Evolutionary conservation across 1,140 invertebrate genomes (phyloP).

Genomic region (Drosophila ficusphila): DNA sequence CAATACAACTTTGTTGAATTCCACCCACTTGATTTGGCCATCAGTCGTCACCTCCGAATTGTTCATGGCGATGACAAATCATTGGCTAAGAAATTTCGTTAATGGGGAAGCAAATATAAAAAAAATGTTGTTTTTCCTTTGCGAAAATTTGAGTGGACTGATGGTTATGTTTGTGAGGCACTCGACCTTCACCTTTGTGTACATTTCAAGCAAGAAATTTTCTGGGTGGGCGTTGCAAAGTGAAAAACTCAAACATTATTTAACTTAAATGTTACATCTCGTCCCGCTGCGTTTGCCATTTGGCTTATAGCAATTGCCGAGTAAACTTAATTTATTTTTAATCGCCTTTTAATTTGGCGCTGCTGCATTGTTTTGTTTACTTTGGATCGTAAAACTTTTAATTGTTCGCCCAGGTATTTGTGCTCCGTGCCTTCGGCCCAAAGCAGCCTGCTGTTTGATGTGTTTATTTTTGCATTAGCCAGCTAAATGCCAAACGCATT

Average conservation of each 20-base stretch:
- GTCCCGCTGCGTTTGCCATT: slow-evolving; percentile 58
- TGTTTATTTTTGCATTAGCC: slow-evolving; percentile 70
- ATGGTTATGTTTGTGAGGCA: slow-evolving; percentile 6
- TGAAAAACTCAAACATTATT: slow-evolving; percentile 36
- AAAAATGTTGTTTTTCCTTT: slow-evolving; percentile 33
- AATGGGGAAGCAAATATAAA: slow-evolving; percentile 35
- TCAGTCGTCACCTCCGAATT: slow-evolving; percentile 44
- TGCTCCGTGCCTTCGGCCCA: slow-evolving; percentile 1
- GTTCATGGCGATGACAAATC: slow-evolving; percentile 64
- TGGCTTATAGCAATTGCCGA: slow-evolving; percentile 68
- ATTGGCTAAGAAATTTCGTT: slow-evolving; percentile 65
- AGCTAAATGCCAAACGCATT: slow-evolving; percentile 74
- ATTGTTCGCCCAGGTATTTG: slow-evolving; percentile 65
- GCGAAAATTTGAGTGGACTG: neutral
- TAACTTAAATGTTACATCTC: slow-evolving; percentile 50
- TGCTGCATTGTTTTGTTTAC: slow-evolving; percentile 64
- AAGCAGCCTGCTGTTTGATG: slow-evolving; percentile 50
- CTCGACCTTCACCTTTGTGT: slow-evolving; percentile 71
- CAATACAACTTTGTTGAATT: slow-evolving; percentile 19
- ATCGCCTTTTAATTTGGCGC: slow-evolving; percentile 74
- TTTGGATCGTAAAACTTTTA: slow-evolving; percentile 73
- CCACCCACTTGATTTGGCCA: slow-evolving; percentile 13
- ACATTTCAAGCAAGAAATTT: slow-evolving; percentile 41
- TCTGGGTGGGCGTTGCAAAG: neutral
- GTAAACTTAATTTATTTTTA: slow-evolving; percentile 82